A percentile compares a stretch with the other conserved stretches of the same genome.
These are phyloP conservation scores for Hipparchia sbordonii DNA, from an alignment of 2,888 invertebrate species.

Conservation along the genomic window DNA sequence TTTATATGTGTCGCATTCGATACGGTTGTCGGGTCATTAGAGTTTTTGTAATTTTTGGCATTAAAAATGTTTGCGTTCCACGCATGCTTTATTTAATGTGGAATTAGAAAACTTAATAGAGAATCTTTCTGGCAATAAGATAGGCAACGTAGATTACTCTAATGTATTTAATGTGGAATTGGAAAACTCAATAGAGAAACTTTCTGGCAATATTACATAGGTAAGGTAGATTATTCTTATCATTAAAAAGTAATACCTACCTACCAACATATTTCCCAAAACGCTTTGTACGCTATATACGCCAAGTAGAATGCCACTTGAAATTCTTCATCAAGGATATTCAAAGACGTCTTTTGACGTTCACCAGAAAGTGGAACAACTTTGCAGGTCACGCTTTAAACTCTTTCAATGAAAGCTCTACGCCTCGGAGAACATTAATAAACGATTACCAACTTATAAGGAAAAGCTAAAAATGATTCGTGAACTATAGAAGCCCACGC, in stretches of 20 bases:
- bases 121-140: too few relatives aligned
- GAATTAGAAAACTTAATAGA: too few relatives aligned
- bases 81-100: too few relatives aligned
- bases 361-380: constrained; percentile 32
- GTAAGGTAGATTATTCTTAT: not conserved
- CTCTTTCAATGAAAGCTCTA: constrained; percentile 27
- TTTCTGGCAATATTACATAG: not conserved
- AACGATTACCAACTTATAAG: constrained; percentile 27
- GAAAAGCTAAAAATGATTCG: constrained; percentile 12
- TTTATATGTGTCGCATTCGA: too few relatives aligned
- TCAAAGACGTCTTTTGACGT: constrained; percentile 33
- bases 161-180: too few relatives aligned
- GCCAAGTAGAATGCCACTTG: constrained; percentile 33
- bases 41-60: too few relatives aligned
- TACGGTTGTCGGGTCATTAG: too few relatives aligned
- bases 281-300: not conserved
- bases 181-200: not conserved
- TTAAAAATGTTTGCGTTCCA: too few relatives aligned
- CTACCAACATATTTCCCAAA: constrained; percentile 3
- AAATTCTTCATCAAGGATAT: constrained; percentile 37
- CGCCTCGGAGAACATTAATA: constrained; percentile 31
- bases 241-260: not conserved
- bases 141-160: too few relatives aligned
- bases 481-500: constrained; percentile 5
- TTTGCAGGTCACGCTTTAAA: constrained; percentile 36